Conservation (phyloP, 2,113 vertebrate species). For the Corythoichthys haematopterus region DNA sequence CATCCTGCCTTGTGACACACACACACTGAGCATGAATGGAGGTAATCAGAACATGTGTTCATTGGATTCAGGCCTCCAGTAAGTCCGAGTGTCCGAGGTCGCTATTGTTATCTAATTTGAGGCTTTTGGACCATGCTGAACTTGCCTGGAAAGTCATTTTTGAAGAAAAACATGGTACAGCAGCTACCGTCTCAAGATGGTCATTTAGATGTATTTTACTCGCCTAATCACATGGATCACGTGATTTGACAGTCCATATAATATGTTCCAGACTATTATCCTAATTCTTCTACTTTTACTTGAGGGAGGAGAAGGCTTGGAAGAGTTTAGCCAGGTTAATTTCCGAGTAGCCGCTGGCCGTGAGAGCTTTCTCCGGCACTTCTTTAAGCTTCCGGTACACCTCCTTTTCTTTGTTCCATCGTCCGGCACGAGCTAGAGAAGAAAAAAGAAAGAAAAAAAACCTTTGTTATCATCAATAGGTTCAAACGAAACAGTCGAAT, state of each 20-base stretch:
- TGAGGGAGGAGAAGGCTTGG: conserved; percentile 70
- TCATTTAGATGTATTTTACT: conserved; percentile 57
- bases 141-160: conserved; percentile 41
- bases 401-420: conserved; percentile 30
- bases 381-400: conserved; percentile 82
- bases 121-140: conserved; percentile 53
- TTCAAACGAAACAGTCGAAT: conserved; percentile 1
- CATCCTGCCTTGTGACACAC: conserved; percentile 24
- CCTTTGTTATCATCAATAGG: not conserved
- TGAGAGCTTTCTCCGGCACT: conserved; percentile 79
- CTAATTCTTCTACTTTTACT: conserved; percentile 47
- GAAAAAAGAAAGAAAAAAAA: not conserved
- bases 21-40: conserved; percentile 51
- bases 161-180: conserved; percentile 12
- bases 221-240: conserved; percentile 32
- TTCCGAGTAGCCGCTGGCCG: conserved; percentile 85
- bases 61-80: conserved; percentile 55
- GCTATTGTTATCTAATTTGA: conserved; percentile 74
- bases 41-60: conserved; percentile 68
- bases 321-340: conserved; percentile 93
- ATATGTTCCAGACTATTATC: conserved; percentile 32
- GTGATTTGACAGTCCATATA: conserved; percentile 53
- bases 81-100: conserved; percentile 57
- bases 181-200: conserved; percentile 42
- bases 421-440: not conserved